Percentiles rank a stretch among this genome's conserved stretches.
These are phyloP conservation scores for Myopa tessellatipennis DNA, from an alignment of 2,888 invertebrate genomes.

Conservation along the genomic window DNA sequence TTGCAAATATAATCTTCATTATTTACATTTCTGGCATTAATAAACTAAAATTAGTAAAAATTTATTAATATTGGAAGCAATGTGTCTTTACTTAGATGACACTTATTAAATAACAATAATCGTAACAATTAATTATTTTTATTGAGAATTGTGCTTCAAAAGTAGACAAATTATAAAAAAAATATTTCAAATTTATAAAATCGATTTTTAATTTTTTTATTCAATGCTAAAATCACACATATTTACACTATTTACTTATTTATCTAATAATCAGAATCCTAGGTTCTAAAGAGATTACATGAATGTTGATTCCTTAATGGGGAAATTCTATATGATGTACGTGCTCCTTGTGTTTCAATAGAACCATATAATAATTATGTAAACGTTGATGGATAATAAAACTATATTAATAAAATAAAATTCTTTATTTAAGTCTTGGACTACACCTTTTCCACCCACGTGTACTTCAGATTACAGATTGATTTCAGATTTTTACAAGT, in stretches of 20 bases:
- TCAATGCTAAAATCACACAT: slow-evolving; percentile 33
- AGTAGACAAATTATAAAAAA: slow-evolving; percentile 31
- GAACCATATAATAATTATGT: slow-evolving; percentile 31
- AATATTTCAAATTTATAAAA: slow-evolving; percentile 10
- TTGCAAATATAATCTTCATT: slow-evolving; percentile 23
- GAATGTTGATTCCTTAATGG: slow-evolving; percentile 31
- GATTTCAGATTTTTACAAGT: too few relatives aligned
- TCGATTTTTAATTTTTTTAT: slow-evolving; percentile 30
- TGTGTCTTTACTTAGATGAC: not conserved
- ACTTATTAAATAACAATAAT: too few relatives aligned
- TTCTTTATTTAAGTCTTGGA: not conserved
- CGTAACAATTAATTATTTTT: not conserved
- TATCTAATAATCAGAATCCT: slow-evolving; percentile 38
- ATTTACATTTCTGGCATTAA: slow-evolving; percentile 23
- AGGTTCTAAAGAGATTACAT: slow-evolving; percentile 25
- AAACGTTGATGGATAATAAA: slow-evolving; percentile 32
- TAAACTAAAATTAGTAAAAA: not conserved
- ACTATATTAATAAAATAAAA: slow-evolving; percentile 15
- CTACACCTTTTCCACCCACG: too few relatives aligned
- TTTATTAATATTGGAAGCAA: slow-evolving; percentile 11
- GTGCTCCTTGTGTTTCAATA: slow-evolving; percentile 31
- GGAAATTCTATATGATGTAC: slow-evolving; percentile 28
- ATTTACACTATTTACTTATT: slow-evolving; percentile 43
- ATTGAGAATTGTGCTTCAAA: slow-evolving; percentile 17
- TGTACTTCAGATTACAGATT: too few relatives aligned